A percentile compares a stretch with the other conserved stretches of the same genome.
Conservation (phyloP, 2,797 vertebrate species). For the Thaleichthys pacificus region DNA sequence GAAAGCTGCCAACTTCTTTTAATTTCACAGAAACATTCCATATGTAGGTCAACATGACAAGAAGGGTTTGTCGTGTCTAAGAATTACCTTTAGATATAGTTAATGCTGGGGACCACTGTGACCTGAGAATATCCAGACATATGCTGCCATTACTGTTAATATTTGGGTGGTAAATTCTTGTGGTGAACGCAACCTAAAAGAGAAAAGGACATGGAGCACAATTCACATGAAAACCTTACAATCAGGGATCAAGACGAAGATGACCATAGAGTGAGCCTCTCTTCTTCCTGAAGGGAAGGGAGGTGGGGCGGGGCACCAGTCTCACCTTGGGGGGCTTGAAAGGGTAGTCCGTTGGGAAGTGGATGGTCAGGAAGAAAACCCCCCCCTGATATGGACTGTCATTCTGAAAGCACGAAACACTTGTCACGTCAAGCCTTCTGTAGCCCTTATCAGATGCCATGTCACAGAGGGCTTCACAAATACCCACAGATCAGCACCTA, state of each 20-base stretch:
- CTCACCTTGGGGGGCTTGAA: constrained; percentile 85
- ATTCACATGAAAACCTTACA: background rate
- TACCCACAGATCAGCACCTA: too few relatives aligned
- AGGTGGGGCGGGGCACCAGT: background rate
- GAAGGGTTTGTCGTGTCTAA: background rate
- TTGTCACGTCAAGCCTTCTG: too few relatives aligned
- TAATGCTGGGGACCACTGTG: constrained; percentile 92
- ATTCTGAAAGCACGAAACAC: constrained; percentile 52
- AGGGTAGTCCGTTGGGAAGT: constrained; percentile 86
- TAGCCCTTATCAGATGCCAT: too few relatives aligned
- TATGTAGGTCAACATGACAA: background rate
- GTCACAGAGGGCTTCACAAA: too few relatives aligned
- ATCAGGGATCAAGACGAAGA: background rate
- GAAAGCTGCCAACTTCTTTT: background rate
- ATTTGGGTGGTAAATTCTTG: constrained; percentile 87
- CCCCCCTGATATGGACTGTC: constrained; percentile 85
- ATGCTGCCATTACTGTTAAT: constrained; percentile 82
- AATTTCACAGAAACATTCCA: background rate
- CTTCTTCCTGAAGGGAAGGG: background rate
- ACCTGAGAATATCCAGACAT: constrained; percentile 88
- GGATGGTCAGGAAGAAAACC: constrained; percentile 85
- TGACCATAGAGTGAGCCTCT: background rate
- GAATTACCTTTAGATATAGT: constrained; percentile 92
- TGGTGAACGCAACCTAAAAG: constrained; percentile 88
- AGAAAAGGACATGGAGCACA: background rate